Evolutionary conservation across 2,113 vertebrate species (phyloP), one percentile per base, ranked within the genome.

Genomic region (Aptenodytes patagonicus): DNA sequence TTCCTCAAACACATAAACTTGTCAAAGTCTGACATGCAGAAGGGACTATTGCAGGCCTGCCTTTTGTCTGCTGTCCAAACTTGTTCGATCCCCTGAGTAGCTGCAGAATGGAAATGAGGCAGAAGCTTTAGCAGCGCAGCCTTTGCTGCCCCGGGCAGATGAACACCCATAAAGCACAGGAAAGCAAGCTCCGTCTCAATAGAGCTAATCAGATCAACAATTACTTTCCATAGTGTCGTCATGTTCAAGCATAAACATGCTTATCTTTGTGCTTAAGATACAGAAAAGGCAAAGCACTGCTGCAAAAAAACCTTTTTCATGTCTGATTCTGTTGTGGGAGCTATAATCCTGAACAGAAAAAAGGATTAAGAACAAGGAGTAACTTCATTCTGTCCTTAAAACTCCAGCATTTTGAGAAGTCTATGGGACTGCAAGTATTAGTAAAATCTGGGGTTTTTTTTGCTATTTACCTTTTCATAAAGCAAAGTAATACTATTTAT

Each of bases 201-300:
- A 71, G 51, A 92, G 55, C 47, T 96, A 89, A 97, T 93, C 95
- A 94, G 83, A 95, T 92, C 89, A 75, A 87, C 84, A 93, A 89
- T 97, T 92, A 91, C 92, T 95, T 97, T 92, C 95, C 94, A 54
- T 10, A 83, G 46, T 42, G 76, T 96, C 66, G 40, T 95, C 95
- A 95, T 5, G 58, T 92, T 95, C 96, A 96, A 95, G 97, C 86
- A 96, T 57, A 97, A 97, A 97, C 97, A 91, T 16, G 97, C 78
- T 96, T 93, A 83, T 75, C 52, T 92, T 75, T 89, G 32, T 46
- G 87, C 60, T 83, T 58, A 44, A 93, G 60, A 62, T 60, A 81
- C 28, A 64, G 72, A 85, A 83, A 83, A 89, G 71, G 73, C 44
- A 89, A 83, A 93, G 34, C n/a, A 19, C 28, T 17, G 42, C 77